Conservation (phyloP, 2,888 invertebrate genomes). For the Aspidiotus rigidus region DNA sequence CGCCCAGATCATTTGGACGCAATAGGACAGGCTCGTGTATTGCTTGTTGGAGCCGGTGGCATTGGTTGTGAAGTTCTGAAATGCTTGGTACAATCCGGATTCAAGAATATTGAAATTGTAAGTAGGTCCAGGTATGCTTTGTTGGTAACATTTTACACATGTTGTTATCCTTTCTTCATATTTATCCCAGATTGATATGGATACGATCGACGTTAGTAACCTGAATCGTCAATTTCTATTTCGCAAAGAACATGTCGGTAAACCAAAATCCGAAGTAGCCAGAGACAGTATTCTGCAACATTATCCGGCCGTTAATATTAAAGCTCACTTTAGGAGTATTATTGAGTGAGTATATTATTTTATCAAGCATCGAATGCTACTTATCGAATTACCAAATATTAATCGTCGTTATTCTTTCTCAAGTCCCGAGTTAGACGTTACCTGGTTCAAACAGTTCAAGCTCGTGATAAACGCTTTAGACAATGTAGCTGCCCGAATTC, state of each 20-base stretch:
- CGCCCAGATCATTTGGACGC: slow-evolving; percentile 55
- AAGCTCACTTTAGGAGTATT: slow-evolving; percentile 86
- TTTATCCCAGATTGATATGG: slow-evolving; percentile 85
- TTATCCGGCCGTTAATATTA: slow-evolving; percentile 79
- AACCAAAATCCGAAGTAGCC: slow-evolving; percentile 89
- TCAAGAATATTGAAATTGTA: slow-evolving; percentile 87
- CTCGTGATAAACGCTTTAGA: slow-evolving; percentile 95
- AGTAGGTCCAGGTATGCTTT: slow-evolving; percentile 43
- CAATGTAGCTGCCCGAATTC: slow-evolving; percentile 90
- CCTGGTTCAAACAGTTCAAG: slow-evolving; percentile 82
- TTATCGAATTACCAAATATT: too few relatives aligned
- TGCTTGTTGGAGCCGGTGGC: slow-evolving; percentile 94
- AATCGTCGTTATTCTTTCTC: slow-evolving; percentile 40
- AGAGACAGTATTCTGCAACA: slow-evolving; percentile 77
- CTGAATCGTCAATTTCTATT: slow-evolving; percentile 98
- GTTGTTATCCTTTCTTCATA: too few relatives aligned
- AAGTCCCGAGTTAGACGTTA: slow-evolving; percentile 79
- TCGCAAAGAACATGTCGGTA: slow-evolving; percentile 94
- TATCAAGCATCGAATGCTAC: too few relatives aligned
- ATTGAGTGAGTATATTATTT: slow-evolving; percentile 56
- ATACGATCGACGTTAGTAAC: slow-evolving; percentile 98
- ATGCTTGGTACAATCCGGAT: slow-evolving; percentile 90
- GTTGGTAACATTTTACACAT: too few relatives aligned
- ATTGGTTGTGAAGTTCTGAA: slow-evolving; percentile 98
- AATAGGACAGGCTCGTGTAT: slow-evolving; percentile 61